Evolutionary conservation across 92 coral and sea anemone species (phyloP).

Genomic region (Phenganax marumi): DNA sequence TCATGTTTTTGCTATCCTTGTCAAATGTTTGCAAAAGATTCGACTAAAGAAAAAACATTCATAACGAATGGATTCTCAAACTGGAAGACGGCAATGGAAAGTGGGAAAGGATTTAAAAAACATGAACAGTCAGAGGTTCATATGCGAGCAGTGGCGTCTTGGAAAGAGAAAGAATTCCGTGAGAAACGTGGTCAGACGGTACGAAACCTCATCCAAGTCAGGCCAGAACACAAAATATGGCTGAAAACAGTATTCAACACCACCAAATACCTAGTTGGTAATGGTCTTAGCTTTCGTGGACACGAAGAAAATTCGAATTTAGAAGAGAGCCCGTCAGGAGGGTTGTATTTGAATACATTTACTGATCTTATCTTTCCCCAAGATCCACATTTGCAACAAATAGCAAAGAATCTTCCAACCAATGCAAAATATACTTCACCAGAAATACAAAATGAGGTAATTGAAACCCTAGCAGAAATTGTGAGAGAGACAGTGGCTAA

Average conservation of each 20-base stretch:
- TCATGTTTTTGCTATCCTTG: conserved; percentile 63
- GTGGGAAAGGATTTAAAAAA: conserved; percentile 57
- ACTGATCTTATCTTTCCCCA: conserved; percentile 10
- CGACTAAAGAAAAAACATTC: conserved; percentile 53
- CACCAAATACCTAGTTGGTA: conserved; percentile 30
- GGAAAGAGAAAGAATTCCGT: conserved; percentile 32
- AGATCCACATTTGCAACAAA: conserved; percentile 9
- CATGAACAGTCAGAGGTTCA: conserved; percentile 37
- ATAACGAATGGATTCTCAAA: conserved; percentile 51
- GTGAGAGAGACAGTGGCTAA: conserved; percentile 23
- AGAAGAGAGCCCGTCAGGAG: not conserved
- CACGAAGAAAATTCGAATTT: not conserved
- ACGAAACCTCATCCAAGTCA: conserved; percentile 33
- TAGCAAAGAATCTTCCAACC: not conserved
- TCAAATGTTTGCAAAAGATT: conserved; percentile 50
- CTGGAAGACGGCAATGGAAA: conserved; percentile 62
- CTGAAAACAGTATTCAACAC: conserved; percentile 32
- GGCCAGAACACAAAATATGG: conserved; percentile 35
- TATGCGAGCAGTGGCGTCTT: conserved; percentile 43
- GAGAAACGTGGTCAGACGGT: conserved; percentile 40
- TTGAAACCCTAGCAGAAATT: conserved; percentile 23
- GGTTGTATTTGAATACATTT: conserved; percentile 23
- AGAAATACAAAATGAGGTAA: conserved; percentile 22
- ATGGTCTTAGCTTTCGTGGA: conserved; percentile 1
- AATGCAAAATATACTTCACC: conserved; percentile 32